A percentile compares a stretch with the other conserved stretches of the same genome.
Conservation (phyloP, 1,140 invertebrate species). For the Stenopsyche tienmushanensis region DNA sequence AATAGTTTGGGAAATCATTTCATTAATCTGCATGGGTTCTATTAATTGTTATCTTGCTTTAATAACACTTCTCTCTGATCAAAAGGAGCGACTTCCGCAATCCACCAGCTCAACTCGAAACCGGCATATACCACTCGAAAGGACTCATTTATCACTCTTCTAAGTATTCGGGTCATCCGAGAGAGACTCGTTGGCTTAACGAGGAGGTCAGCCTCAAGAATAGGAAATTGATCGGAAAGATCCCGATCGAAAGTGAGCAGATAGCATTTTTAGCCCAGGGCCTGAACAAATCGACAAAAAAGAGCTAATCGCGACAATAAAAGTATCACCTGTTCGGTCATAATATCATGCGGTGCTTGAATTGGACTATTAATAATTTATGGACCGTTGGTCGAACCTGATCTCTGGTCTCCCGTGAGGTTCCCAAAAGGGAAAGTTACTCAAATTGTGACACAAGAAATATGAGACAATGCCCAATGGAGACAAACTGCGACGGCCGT, state of each 20-base stretch:
- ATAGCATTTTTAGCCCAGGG: neutral
- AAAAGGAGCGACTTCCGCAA: too few species aligned
- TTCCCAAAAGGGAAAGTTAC: slow-evolving; percentile 29
- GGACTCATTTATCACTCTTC: neutral
- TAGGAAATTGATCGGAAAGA: neutral
- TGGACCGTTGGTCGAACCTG: slow-evolving; percentile 11
- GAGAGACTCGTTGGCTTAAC: neutral
- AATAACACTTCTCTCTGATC: too few species aligned
- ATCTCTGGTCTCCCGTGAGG: slow-evolving; percentile 19
- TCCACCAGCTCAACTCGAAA: too few species aligned
- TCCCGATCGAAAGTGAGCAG: neutral
- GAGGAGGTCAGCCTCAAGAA: too few species aligned
- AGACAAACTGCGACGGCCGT: neutral
- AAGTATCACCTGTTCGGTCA: slow-evolving; percentile 27
- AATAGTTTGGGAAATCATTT: too few species aligned
- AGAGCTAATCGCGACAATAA: slow-evolving; percentile 8
- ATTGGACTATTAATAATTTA: slow-evolving; percentile 18
- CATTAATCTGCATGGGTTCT: too few species aligned
- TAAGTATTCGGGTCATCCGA: neutral
- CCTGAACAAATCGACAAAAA: slow-evolving; percentile 17
- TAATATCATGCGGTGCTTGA: neutral
- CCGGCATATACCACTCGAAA: neutral
- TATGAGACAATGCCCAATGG: slow-evolving; percentile 5
- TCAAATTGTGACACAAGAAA: slow-evolving; percentile 7
- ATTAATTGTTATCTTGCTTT: too few species aligned